Percentiles rank a stretch among this genome's conserved stretches.
Conservation (phyloP, 1,140 invertebrate genomes). For the Acromyrmex echinatior region DNA sequence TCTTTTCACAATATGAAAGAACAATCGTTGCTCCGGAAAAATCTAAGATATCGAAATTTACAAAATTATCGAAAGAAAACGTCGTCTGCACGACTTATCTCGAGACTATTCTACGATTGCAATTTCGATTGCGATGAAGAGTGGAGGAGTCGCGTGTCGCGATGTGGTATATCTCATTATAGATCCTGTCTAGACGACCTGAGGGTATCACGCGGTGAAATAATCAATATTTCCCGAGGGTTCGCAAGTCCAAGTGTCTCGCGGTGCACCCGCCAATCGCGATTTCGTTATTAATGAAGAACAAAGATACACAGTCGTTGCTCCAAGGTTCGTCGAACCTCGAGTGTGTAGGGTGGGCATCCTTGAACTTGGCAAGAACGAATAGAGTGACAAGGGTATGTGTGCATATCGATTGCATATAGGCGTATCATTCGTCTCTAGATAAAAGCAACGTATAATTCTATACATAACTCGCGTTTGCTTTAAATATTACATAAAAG, state of each 20-base stretch:
- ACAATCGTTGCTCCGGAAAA: neutral
- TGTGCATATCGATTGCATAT: conserved; percentile 22
- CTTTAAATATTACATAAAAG: conserved; percentile 39
- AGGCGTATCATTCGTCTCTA: neutral
- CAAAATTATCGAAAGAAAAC: neutral
- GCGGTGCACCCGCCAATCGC: conserved; percentile 4
- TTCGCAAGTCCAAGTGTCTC: conserved; percentile 52
- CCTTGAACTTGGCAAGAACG: conserved; percentile 36
- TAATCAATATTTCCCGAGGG: conserved; percentile 83
- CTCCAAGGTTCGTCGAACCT: conserved; percentile 17
- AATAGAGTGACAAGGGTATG: conserved; percentile 22
- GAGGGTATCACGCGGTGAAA: conserved; percentile 78
- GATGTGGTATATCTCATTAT: conserved; percentile 73
- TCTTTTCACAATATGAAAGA: neutral
- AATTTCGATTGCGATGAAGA: neutral
- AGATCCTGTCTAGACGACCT: conserved; percentile 79
- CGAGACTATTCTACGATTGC: neutral
- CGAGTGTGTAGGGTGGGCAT: neutral
- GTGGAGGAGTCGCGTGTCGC: conserved; percentile 75
- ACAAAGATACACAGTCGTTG: conserved; percentile 4
- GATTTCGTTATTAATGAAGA: conserved; percentile 56
- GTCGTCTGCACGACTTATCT: neutral
- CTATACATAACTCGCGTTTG: neutral
- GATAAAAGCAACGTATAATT: conserved; percentile 6
- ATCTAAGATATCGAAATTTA: neutral